Conservation (phyloP, 2,888 invertebrate species). For the Clivina fossor region DNA sequence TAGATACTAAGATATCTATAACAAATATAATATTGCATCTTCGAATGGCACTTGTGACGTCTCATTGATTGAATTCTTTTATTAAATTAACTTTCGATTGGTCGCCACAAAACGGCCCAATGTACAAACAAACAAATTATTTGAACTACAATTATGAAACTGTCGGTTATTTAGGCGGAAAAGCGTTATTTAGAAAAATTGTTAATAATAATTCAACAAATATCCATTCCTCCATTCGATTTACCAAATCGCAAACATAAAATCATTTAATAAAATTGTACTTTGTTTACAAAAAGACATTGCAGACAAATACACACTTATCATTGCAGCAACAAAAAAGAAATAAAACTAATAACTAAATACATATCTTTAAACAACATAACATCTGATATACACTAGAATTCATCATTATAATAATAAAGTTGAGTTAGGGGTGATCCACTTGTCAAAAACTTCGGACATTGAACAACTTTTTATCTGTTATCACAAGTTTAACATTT, state of each 20-base stretch:
- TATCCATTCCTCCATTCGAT: constrained; percentile 13
- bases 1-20: no score
- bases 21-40: no score
- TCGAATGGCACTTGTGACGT: no score
- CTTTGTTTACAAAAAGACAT: constrained; percentile 24
- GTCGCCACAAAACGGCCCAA: no score
- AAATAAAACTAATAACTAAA: constrained; percentile 30
- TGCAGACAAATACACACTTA: constrained; percentile 28
- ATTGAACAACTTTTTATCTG: constrained; percentile 25
- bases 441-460: constrained; percentile 9
- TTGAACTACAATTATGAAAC: constrained; percentile 16
- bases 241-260: no score
- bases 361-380: constrained; percentile 28
- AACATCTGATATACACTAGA: constrained; percentile 23
- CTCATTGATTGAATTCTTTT: no score
- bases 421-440: neutral
- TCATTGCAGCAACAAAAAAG: constrained; percentile 31
- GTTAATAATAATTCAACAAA: constrained; percentile 24
- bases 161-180: constrained; percentile 23
- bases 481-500: constrained; percentile 30
- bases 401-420: constrained; percentile 14
- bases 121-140: constrained; percentile 22
- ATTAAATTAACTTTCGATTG: no score
- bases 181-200: constrained; percentile 27
- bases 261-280: constrained; percentile 21